Evolutionary conservation across 1,140 invertebrate genomes (phyloP).

Genomic region (Harpegnathos saltator): DNA sequence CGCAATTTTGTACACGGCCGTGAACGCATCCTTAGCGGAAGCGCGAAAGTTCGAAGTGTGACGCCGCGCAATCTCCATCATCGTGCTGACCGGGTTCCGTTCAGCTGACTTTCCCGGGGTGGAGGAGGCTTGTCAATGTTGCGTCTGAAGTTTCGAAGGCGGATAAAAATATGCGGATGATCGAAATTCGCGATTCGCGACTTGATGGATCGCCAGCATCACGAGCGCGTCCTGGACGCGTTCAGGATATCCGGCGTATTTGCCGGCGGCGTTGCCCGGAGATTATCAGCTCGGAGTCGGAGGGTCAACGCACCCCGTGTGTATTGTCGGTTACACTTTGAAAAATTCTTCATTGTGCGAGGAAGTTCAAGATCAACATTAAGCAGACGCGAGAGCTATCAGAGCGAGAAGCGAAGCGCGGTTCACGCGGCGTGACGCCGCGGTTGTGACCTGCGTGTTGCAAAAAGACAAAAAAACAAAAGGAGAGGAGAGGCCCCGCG

Average conservation of each 20-base stretch:
- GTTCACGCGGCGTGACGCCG: conserved; percentile 36
- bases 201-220: too few relatives aligned
- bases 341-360: conserved; percentile 17
- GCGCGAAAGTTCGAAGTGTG: too few relatives aligned
- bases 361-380: conserved; percentile 43
- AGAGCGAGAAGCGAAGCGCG: conserved; percentile 45
- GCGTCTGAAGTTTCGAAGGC: too few relatives aligned
- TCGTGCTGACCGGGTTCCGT: too few relatives aligned
- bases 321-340: neutral
- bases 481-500: neutral
- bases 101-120: too few relatives aligned
- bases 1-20: too few relatives aligned
- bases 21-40: too few relatives aligned
- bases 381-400: conserved; percentile 18
- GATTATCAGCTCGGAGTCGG: neutral
- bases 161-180: too few relatives aligned
- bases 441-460: conserved; percentile 33
- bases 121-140: too few relatives aligned
- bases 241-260: neutral
- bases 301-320: neutral
- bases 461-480: conserved; percentile 27
- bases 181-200: too few relatives aligned
- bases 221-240: too few relatives aligned
- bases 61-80: too few relatives aligned
- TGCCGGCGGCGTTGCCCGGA: neutral